Base-by-base conservation (phyloP, 2,113 vertebrate species). In the Eptesicus fuscus region DNA sequence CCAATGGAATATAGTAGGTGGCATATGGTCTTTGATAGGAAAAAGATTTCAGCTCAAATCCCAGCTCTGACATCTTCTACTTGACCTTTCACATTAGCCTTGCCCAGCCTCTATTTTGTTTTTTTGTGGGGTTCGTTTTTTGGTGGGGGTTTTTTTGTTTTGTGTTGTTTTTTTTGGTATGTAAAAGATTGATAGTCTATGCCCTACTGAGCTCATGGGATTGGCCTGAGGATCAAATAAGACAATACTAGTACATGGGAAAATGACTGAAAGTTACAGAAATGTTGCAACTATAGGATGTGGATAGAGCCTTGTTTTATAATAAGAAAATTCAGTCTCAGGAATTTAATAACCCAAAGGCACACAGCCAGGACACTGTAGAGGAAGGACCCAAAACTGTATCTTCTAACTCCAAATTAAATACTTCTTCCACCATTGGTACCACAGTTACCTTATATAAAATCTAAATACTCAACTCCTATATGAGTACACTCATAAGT, bases 281-380 rank as follows among this genome's bases (percentile, higher is more conserved):
- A 74, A 51, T 71, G 28, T 49, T 51, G 9, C 30, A 78, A 88
- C 22, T 83, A 53, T 23, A 78, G 4, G 37, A 83, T 2, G 35
- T 77, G 17, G 13, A 14, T 53, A 40, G 17, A n/a, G 2, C 9
- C 42, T 88, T 59, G 13, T 40, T 94, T 78, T 84, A 40, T 42
- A 84, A 42, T 49, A 88, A 73, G 9, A n/a, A 92, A 88, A 40
- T 8, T 30, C 35, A 65, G 40, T 67, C 42, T 94, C n/a, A 11
- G 44, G 44, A 94, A 96, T 63, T 56, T 84, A 91, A 91, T 49
- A 84, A 84, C 32, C 53, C 32, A 35, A 88, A 95, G 11, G 35
- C 42, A 82, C 9, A 42, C 9, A 90, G 51, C 37, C 51, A 73
- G 53, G 70, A 83, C 14, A 13, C 6, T 35, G n/a, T 12, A 82